Conservation (phyloP, 2,113 vertebrate species). For the Cisticola juncidis region DNA sequence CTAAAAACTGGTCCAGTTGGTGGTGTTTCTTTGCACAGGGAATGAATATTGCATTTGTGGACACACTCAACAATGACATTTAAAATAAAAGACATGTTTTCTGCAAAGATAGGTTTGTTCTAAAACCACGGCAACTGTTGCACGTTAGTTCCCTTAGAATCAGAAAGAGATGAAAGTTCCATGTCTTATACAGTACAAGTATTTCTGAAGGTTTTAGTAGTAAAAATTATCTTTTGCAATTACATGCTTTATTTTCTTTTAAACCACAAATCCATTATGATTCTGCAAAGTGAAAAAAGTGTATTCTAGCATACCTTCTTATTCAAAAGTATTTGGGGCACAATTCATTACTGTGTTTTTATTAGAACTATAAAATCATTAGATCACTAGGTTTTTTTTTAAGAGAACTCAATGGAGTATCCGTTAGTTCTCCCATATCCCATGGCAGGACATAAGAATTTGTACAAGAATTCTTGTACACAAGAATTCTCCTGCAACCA, state of each 20-base stretch:
- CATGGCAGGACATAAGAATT: neutral
- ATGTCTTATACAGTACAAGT: neutral
- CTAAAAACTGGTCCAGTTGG: neutral
- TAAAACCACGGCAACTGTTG: neutral
- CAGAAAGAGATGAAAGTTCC: neutral
- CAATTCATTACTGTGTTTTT: neutral
- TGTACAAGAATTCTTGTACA: too few species aligned
- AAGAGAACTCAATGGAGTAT: neutral
- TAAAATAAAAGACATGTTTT: neutral
- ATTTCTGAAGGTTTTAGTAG: neutral
- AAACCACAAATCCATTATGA: neutral
- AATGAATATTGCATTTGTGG: neutral
- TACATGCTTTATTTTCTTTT: neutral
- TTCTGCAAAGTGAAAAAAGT: neutral
- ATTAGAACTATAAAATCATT: neutral
- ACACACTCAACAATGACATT: neutral
- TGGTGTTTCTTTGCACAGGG: neutral
- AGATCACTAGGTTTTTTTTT: neutral
- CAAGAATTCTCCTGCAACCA: neutral
- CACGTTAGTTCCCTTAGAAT: neutral
- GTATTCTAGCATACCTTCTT: neutral
- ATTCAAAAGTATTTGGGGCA: neutral
- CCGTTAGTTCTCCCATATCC: neutral
- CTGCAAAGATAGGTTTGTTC: neutral
- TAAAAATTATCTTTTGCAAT: neutral